Base-by-base conservation (phyloP, 2,797 vertebrate genomes). In the Acipenser ruthenus region DNA sequence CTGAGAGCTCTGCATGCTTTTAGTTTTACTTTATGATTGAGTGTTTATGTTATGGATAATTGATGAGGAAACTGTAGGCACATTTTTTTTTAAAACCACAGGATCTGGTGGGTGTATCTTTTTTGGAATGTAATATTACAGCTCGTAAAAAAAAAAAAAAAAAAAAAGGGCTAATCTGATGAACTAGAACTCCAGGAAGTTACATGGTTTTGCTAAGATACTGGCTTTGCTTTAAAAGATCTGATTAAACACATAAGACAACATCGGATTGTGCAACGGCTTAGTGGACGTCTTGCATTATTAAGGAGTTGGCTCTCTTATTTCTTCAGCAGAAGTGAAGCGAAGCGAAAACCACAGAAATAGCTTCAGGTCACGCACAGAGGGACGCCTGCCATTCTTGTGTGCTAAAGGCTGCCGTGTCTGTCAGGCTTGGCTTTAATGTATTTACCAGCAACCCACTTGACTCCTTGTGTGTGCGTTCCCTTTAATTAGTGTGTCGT, bases 61-160 rank as follows among this genome's bases (percentile, higher is more conserved):
- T 37, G 37, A 37, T 37, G 37, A 37, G 37, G 37, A 37, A 37
- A 37, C 37, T 37, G 37, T 37, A 5, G 37, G 37, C 37, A 37
- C 37, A 4, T 37, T 37, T 37, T 37, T 37, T 37, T 37, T 37
- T 37, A 37, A 72, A 76, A 80, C 79, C 69, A 77, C 72, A 73
- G 0, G 79, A 72, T 81, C 55, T 75, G 50, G 50, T 72, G 72
- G 72, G 82, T 77, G 60, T 12, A 74, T 70, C 52, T 13, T 12
- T 37, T 37, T 69, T 79, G 80, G 81, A 86, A 86, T 88, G 79
- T 76, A 74, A 80, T 83, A 83, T 82, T 64, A 74, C 69, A 70
- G 69, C 71, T 83, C 74, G 71, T 80, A 71, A 66, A 67, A 80
- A 75, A 49, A 1, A 73, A 66, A 75, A 73, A 66, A 75, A 52